Conservation (phyloP, 2,888 invertebrate species). For the Amblyteles armatorius region DNA sequence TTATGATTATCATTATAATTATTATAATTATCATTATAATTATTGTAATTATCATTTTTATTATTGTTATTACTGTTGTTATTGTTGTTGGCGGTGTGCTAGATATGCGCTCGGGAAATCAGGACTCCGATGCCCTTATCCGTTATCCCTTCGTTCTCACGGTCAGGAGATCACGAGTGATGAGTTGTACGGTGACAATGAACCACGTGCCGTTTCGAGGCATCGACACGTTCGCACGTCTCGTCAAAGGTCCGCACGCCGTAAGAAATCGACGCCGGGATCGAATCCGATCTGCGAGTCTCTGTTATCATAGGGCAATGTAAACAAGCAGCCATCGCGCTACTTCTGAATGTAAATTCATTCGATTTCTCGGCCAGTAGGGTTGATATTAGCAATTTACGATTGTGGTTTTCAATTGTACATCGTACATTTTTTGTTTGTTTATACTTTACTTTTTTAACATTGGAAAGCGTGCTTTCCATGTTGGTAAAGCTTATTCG, state of each 20-base stretch:
- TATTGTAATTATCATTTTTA: no score
- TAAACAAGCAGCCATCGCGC: background rate
- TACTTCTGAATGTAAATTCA: background rate
- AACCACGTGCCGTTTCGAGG: slow-evolving; percentile 44
- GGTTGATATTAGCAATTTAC: background rate
- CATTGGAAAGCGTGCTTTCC: background rate
- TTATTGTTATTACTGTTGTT: background rate
- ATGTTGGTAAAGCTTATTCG: background rate
- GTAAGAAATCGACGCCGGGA: slow-evolving; percentile 14
- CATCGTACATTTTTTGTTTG: background rate
- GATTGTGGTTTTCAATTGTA: background rate
- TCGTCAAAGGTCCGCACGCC: slow-evolving; percentile 1
- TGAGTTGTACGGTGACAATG: slow-evolving; percentile 36
- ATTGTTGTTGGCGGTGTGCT: slow-evolving; percentile 3
- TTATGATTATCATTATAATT: background rate
- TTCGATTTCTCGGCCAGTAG: background rate
- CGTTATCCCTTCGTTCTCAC: slow-evolving; percentile 59
- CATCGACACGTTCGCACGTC: slow-evolving; percentile 25
- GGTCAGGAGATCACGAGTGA: slow-evolving; percentile 2
- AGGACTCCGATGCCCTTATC: background rate
- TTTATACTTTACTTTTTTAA: background rate
- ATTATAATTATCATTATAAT: background rate
- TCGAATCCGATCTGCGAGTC: background rate
- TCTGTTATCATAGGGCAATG: background rate
- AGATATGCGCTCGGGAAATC: slow-evolving; percentile 8